Base-by-base conservation (phyloP, 2,797 vertebrate species). In the Danio aesculapii region DNA sequence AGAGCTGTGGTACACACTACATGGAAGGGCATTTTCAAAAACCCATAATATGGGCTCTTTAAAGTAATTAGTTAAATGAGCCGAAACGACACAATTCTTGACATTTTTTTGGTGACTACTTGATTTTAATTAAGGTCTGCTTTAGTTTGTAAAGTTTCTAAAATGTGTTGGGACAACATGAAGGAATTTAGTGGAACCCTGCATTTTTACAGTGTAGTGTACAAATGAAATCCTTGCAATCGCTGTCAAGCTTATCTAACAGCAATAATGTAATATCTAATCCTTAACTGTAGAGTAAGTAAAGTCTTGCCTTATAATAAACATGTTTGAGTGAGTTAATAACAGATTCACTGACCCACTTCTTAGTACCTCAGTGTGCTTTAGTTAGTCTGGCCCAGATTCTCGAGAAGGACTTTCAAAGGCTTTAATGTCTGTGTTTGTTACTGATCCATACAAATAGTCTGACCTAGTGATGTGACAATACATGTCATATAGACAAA, bases 301-400 rank as follows among this genome's bases (percentile, higher is more conserved):
- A 8, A 70, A 70, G 6, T 14, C 7, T 14, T 72, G 17, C 7
- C 41, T 46, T 44, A 44, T 44, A 46, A 57, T 57, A 44, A 57
- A 44, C 7, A 12, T 44, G 7, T 43, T 8, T 9, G 39, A 19
- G 52, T 44, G 39, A 57, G 69, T 72, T 44, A 57, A 72, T 72
- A n/a, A 19, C 47, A 41, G 81, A 67, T 74, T 55, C 63, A 74
- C 57, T 83, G 84, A 82, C 88, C 83, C 82, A 86, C 62, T 85
- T 88, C 49, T 21, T n/a, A 55, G 66, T 74, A 3, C 46, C 46
- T 71, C 53, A 64, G 43, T 63, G 77, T 73, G 57, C 53, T 55
- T 58, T 50, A 44, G 11, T 63, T 81, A 14, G 13, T 70, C 71
- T 81, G 77, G 58, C 84, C 84, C 68, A 81, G 57, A 79, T 84